Evolutionary conservation across 2,888 invertebrate genomes (phyloP), one percentile per base, ranked within the genome.

Genomic region (Cosmorhoe ocellata): DNA sequence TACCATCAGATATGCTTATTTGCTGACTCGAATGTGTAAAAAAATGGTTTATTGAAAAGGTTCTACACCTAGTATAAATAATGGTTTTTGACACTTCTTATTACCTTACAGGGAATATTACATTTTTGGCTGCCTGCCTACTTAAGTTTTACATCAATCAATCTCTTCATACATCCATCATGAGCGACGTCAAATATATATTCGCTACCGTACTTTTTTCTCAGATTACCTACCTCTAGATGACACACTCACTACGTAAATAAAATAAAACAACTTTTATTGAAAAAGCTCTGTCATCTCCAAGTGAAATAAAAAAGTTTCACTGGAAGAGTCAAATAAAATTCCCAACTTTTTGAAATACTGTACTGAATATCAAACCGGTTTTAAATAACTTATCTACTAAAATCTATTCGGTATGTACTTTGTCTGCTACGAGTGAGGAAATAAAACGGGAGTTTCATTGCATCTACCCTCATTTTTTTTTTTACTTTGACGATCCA

Each of bases 131-230:
- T 50, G 43, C 42, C 43, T 44, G 40, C 44, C 50, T 46, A 44
- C 58, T 44, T 56, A 56, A 36, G 45, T 39, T 42, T 55, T 45
- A 51, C 57, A 59, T 61, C 59, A 56, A 61, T 61, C 61, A 61
- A 57, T 52, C 59, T 61, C 50, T 61, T 57, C 40, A 49, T 54
- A 57, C 59, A 61, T 61, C 61, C 59, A 61, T 59, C 61, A 61
- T 47, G 47, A 13, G 47, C 27, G 43, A 43, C 44, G 56, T 53
- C 51, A 53, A 61, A 59, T 59, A 59, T 43, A 36, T 43, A n/a
- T n/a, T n/a, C n/a, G n/a, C n/a, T n/a, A 44, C 26, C 43, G 36
- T 47, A 57, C 46, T 51, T 56, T 31, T 30, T 22, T 39, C 22
- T 36, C 12, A 22, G 31, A n/a, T n/a, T 50, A 48, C 11, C n/a